Percentiles rank a stretch among this genome's conserved stretches.
These are phyloP conservation scores for Ranitomeya imitator DNA, from an alignment of 2,113 vertebrate species.

Conservation along the genomic window DNA sequence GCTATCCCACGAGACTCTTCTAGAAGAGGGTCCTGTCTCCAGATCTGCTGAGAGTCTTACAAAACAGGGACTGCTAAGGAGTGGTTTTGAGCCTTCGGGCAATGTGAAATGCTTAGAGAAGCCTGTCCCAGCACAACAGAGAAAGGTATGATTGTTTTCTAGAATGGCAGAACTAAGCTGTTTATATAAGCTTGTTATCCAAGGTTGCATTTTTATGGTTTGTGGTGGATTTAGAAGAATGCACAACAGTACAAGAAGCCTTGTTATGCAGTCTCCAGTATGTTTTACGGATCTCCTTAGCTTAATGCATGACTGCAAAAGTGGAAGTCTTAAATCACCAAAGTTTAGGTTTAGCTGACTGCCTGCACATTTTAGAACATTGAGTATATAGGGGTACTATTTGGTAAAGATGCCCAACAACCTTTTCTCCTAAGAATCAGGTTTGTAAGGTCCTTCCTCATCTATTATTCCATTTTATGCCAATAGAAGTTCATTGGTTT, in stretches of 20 bases:
- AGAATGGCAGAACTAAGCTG: not conserved
- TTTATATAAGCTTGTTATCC: conserved; percentile 1
- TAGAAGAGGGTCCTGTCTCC: conserved; percentile 74
- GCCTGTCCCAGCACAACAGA: conserved; percentile 62
- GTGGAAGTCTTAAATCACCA: not conserved
- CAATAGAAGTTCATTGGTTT: too few relatives aligned
- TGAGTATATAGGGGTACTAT: too few relatives aligned
- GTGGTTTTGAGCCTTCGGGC: conserved; percentile 67
- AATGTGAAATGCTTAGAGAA: conserved; percentile 61
- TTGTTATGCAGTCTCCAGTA: not conserved
- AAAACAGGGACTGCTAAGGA: conserved; percentile 72
- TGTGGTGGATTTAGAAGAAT: conserved; percentile 9
- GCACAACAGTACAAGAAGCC: not conserved
- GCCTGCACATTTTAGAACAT: too few relatives aligned
- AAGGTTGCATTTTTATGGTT: conserved; percentile 7
- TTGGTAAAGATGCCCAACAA: too few relatives aligned
- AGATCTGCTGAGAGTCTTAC: conserved; percentile 73
- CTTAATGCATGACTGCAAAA: not conserved
- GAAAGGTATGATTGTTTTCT: conserved; percentile 69
- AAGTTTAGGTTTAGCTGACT: not conserved
- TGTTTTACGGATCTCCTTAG: not conserved
- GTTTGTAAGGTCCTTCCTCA: too few relatives aligned
- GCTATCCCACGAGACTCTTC: conserved; percentile 65
- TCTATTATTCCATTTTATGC: too few relatives aligned
- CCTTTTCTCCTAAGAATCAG: too few relatives aligned